Conservation (phyloP, 1,140 invertebrate genomes). For the Drosophila ironensis region DNA sequence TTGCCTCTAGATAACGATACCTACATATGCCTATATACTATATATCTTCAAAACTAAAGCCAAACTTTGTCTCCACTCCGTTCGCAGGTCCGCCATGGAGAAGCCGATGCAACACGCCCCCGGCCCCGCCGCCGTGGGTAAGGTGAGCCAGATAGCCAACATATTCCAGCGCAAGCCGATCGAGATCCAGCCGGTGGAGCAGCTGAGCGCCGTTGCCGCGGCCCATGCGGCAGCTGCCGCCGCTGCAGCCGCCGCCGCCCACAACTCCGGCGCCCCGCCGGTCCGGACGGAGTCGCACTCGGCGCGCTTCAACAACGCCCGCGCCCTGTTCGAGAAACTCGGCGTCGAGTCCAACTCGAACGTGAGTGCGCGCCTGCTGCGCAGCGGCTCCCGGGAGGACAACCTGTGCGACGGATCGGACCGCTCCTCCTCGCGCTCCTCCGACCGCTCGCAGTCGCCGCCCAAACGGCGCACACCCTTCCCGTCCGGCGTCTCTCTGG, state of each 20-base stretch:
- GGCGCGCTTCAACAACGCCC: conserved; percentile 94
- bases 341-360: conserved; percentile 87
- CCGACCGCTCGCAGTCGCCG: conserved; percentile 78
- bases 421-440: conserved; percentile 74
- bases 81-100: conserved; percentile 83
- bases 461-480: conserved; percentile 76
- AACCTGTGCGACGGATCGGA: conserved; percentile 74
- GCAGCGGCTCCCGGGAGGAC: conserved; percentile 78
- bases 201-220: conserved; percentile 70
- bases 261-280: not conserved
- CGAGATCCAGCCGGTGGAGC: conserved; percentile 79
- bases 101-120: conserved; percentile 86
- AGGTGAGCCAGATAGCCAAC: conserved; percentile 95
- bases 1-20: conserved; percentile 10
- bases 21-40: too few species aligned
- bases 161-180: conserved; percentile 90
- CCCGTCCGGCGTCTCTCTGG: conserved; percentile 66
- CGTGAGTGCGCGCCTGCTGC: conserved; percentile 65
- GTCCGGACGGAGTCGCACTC: conserved; percentile 92
- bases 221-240: conserved; percentile 71
- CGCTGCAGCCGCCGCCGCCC: conserved; percentile 51
- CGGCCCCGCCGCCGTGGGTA: conserved; percentile 86
- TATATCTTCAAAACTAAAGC: too few species aligned
- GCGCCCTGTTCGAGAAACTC: conserved; percentile 95
- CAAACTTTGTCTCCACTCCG: too few species aligned